phyloP scores from a whole-genome alignment of 2,113 vertebrate genomes.

The Vicugna pacos region DNA sequence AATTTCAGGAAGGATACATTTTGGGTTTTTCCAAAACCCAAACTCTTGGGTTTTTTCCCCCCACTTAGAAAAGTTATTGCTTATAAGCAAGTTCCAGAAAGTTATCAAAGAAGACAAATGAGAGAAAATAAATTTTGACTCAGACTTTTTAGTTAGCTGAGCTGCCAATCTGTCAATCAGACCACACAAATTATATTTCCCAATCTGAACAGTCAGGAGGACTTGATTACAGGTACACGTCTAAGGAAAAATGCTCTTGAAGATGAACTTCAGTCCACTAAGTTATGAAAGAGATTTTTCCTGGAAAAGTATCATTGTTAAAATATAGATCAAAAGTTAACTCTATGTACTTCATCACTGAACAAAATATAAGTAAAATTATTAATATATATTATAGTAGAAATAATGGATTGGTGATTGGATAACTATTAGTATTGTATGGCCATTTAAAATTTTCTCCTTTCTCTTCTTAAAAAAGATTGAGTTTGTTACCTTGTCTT shows the following conservation, averaged over 20 bases:
- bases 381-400: conserved; percentile 88
- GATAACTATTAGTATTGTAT: neutral
- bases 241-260: conserved; percentile 86
- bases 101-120: neutral
- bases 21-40: neutral
- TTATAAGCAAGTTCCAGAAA: neutral
- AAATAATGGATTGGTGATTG: neutral
- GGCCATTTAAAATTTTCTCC: neutral
- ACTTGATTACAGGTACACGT: conserved; percentile 84
- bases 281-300: conserved; percentile 93
- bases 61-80: neutral
- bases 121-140: neutral
- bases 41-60: neutral
- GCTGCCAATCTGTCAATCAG: neutral
- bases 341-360: conserved; percentile 93
- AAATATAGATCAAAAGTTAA: conserved; percentile 62
- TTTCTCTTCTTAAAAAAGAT: neutral
- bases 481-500: neutral
- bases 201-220: neutral
- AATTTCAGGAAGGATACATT: neutral
- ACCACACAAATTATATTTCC: neutral
- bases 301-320: conserved; percentile 93
- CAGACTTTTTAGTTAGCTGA: neutral
- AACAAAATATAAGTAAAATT: conserved; percentile 94
- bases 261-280: conserved; percentile 90